Evolutionary conservation across 2,888 invertebrate genomes (phyloP), one percentile per base, ranked within the genome.

Genomic region (Orthosia gracilis): DNA sequence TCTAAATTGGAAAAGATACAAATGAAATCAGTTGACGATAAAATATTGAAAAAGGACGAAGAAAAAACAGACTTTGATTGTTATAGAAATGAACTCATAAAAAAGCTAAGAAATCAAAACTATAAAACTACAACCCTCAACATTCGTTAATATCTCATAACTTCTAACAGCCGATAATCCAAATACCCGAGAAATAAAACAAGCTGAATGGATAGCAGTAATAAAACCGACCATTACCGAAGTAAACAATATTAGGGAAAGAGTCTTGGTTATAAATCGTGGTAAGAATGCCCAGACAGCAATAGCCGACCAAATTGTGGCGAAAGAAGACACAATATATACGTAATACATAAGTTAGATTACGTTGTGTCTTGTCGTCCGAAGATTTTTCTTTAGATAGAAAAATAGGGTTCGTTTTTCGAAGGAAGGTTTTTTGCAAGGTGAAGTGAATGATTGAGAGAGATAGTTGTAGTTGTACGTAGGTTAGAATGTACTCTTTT

Each of bases 191-290:
- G 91, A 94, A 92, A 94, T 93, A 93, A 94, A 94, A 91, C 90
- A 89, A 89, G 84, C 86, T 88, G 84, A 89, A 93, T 91, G 92
- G 92, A 93, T 92, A 89, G 91, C 85, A 69, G 81, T 78, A 85
- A 87, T 87, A 87, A 87, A 87, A 86, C 86, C 81, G 76, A 66
- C 83, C 84, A 92, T 94, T 95, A 94, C 94, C 86, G 90, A 92
- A 95, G 94, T 94, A 95, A 96, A 96, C 95, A 96, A 94, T 95
- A 96, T 96, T 94, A 95, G 91, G 91, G 91, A 93, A 92, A 91
- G 92, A 94, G 91, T 92, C 93, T 86, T 89, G 85, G 91, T 89
- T 87, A 94, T 95, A 96, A 95, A 96, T 96, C 94, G 92, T 87
- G 78, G 85, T 84, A 88, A 89, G 92, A 94, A 95, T 93, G 93